Evolutionary conservation across 1,140 invertebrate genomes (phyloP), one percentile per base, ranked within the genome.

Genomic region (Papilio polytes): DNA sequence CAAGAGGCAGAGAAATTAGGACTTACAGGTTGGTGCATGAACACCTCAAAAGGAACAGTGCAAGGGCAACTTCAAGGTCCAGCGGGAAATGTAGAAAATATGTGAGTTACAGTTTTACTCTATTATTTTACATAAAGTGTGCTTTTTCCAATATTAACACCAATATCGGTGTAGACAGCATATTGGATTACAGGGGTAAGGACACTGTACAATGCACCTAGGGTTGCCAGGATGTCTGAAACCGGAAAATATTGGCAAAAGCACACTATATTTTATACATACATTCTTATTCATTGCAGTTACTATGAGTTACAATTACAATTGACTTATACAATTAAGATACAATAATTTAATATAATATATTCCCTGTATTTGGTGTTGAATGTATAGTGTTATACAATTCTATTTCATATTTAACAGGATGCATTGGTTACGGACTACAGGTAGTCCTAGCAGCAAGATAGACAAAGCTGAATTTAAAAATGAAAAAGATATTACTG

Each of bases 1-100:
- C 93, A 96, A 84, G 95, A 96, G 91, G 97, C 96, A 0, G 96
- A 96, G 79, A 96, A 96, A 85, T 91, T 97, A 20, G 95, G 96
- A 4, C 85, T 98, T 1, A 96, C 94, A 86, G 97, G 98, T 20
- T 98, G 97, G 97, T 97, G 97, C 84, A 97, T 96, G 95, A 98
- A 98, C 88, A 98, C 97, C 0, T 84, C 94, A 1, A 83, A 92
- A 74, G 96, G 96, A n/a, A 98, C 97, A 7, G 97, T 98, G 1
- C 87, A 96, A 44, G 97, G 98, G 15, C 95, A 95, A 76, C 86
- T 98, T 26, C 96, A 98, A 94, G 98, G 98, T 56, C 94, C 96
- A 10, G 84, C 91, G 74, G 89, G 95, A 1, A 96, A 97, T 91
- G 87, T 98, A 20, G 92, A 96, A 72, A 85, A 96, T 87, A 98